Evolutionary conservation across 2,113 vertebrate genomes (phyloP), one percentile per base, ranked within the genome.

Genomic region (Lophotis ruficrista): DNA sequence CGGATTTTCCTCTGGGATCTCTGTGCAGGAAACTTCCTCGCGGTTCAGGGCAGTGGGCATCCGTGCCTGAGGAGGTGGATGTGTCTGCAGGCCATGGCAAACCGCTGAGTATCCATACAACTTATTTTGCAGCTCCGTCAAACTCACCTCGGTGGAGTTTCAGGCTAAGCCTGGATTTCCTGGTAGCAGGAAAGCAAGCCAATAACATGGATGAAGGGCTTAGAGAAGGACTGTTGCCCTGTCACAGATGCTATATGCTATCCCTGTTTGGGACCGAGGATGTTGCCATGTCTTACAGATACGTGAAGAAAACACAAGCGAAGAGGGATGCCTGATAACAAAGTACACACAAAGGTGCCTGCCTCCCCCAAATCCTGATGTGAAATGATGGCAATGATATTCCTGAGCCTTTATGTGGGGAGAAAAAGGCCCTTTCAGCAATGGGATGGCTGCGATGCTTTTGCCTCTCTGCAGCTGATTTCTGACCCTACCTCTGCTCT

Each of bases 41-140:
- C 3, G 10, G 17, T 13, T 56, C 0, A 2, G 11, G 60, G 6
- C 41, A 37, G 30, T 7, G 15, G 31, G 30, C 53, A 35, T 22
- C 62, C 33, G 50, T 61, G 58, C 24, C 21, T 0, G 0, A 61
- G 61, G 31, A n/a, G 50, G 20, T 7, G 30, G 20, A 16, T 33
- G 2, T 20, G 6, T 48, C 30, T 27, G 24, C 37, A 43, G 83
- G 15, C 47, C 19, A 47, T 14, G 14, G 14, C n/a, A 82, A 78
- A 65, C 37, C 0, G 0, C 60, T 23, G 35, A 75, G 14, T 21
- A 37, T 41, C 43, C 17, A 5, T 28, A 20, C 20, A 35, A 12
- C 16, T 71, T 53, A 19, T 18, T 48, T 31, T 54, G 27, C 25
- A 58, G 25, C 57, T 87, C 24, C 43, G 14, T 38, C 57, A 50